Conservation (phyloP, 2,797 vertebrate genomes). For the Gastrophryne carolinensis region DNA sequence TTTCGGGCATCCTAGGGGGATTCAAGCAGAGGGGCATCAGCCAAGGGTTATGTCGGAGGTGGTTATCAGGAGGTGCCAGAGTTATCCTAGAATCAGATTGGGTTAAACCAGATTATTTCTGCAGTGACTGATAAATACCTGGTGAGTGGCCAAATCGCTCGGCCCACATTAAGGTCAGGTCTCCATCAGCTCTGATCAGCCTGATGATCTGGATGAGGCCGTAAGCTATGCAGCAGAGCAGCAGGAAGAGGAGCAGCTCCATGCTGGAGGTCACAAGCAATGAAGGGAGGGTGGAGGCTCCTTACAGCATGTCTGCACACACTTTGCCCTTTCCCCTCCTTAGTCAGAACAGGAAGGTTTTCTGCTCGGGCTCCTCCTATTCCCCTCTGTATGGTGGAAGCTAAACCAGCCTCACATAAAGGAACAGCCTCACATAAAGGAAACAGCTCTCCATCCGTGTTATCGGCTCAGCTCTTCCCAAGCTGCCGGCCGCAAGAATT, state of each 20-base stretch:
- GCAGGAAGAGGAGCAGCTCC: constrained; percentile 61
- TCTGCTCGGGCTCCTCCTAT: background rate
- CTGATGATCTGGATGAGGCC: constrained; percentile 67
- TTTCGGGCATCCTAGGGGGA: too few species aligned
- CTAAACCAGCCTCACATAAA: background rate
- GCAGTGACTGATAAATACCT: constrained; percentile 65
- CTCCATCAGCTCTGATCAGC: constrained; percentile 80
- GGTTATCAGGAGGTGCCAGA: too few species aligned
- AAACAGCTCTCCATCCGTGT: too few species aligned
- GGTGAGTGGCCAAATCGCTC: constrained; percentile 76
- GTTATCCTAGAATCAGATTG: too few species aligned
- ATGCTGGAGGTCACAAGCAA: constrained; percentile 54
- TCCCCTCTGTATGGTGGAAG: background rate
- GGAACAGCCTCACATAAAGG: background rate
- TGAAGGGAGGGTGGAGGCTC: background rate
- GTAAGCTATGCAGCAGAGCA: constrained; percentile 59
- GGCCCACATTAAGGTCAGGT: constrained; percentile 82
- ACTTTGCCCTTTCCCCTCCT: background rate
- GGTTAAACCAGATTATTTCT: too few species aligned
- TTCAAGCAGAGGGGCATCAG: too few species aligned
- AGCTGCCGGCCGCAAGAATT: too few species aligned
- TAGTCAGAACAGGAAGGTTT: background rate
- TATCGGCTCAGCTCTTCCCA: too few species aligned
- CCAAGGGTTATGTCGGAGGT: too few species aligned
- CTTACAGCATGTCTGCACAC: background rate